Evolutionary conservation across 2,888 invertebrate species (phyloP), one percentile per base, ranked within the genome.

Genomic region (Zygaena filipendulae): DNA sequence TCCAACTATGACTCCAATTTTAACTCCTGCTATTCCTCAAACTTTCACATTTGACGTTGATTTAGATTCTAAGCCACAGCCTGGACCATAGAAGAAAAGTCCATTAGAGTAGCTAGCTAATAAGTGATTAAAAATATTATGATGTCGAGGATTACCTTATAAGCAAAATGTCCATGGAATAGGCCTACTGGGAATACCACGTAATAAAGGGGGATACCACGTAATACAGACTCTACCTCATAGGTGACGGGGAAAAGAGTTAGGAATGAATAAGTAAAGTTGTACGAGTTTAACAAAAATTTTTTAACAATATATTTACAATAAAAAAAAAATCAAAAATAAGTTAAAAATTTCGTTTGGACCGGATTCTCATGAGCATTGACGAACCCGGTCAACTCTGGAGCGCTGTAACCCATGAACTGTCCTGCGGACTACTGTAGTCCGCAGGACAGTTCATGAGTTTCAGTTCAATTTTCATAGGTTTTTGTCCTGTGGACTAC

Each of bases 301-400:
- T n/a, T n/a, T n/a, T 11, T 11, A 21, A 6, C 21, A n/a, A n/a
- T n/a, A n/a, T n/a, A n/a, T n/a, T n/a, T n/a, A n/a, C n/a, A 33
- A 27, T 19, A 31, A 27, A 27, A 13, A n/a, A n/a, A n/a, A n/a
- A n/a, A n/a, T n/a, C n/a, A 30, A 36, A 34, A 28, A 28, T 32
- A 36, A 32, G 26, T 36, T 32, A 30, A 39, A 31, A 25, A 35
- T 39, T 31, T 33, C 30, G 31, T 36, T 39, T 33, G 6, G 30
- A 39, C 33, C 29, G 35, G 30, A 33, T 37, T 36, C 35, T 32
- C 32, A 32, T 35, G 26, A 38, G 33, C 29, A 33, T 28, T 32
- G 30, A 34, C 28, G 32, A 37, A 40, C 33, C 32, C 32, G 29
- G 28, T 37, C 21, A 37, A 34, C 32, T 32, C 32, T 32, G 27